phyloP scores from a whole-genome alignment of 2,888 invertebrate genomes.

The Coenonympha glycerion region DNA sequence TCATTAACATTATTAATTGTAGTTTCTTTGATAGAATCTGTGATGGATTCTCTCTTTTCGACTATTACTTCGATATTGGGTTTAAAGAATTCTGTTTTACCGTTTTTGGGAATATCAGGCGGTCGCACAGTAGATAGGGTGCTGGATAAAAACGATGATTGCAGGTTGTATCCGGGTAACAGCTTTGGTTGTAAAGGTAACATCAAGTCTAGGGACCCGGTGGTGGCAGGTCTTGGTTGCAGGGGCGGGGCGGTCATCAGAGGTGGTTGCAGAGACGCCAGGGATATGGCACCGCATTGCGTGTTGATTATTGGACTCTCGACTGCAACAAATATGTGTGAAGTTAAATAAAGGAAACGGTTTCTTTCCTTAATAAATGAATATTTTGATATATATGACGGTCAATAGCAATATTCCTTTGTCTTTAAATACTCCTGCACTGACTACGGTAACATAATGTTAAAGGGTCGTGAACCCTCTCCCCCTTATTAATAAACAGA shows the following conservation, averaged over 20 bases:
- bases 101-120: slow-evolving; percentile 48
- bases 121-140: slow-evolving; percentile 71
- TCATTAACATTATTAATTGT: slow-evolving; percentile 14
- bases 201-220: slow-evolving; percentile 80
- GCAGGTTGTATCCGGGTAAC: slow-evolving; percentile 74
- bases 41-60: slow-evolving; percentile 51
- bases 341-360: background rate
- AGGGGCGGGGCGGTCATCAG: slow-evolving; percentile 76
- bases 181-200: slow-evolving; percentile 84
- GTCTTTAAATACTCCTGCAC: no score
- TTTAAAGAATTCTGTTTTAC: slow-evolving; percentile 42
- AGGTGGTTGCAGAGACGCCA: slow-evolving; percentile 73
- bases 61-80: slow-evolving; percentile 56
- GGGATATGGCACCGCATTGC: slow-evolving; percentile 64
- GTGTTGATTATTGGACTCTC: slow-evolving; percentile 73
- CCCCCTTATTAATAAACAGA: no score
- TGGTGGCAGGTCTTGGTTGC: slow-evolving; percentile 82
- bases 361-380: no score
- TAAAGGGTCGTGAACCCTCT: no score
- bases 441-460: no score
- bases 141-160: slow-evolving; percentile 67
- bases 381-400: no score
- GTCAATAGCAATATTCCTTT: no score
- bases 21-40: slow-evolving; percentile 33
- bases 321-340: slow-evolving; percentile 60